Evolutionary conservation across 2,113 vertebrate genomes (phyloP).

Genomic region (Dasyurus viverrinus): DNA sequence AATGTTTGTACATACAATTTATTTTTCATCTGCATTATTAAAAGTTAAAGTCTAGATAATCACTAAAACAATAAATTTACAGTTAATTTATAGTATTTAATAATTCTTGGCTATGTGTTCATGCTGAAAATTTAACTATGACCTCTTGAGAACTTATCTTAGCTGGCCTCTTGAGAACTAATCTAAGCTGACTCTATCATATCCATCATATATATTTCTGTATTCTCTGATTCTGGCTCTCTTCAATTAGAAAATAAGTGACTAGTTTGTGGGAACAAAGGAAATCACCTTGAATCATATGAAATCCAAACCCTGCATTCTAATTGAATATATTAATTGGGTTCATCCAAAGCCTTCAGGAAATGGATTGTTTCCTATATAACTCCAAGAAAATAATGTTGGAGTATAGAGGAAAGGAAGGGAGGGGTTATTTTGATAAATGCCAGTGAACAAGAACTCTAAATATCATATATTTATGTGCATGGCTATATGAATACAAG

Average conservation of each 20-base stretch:
- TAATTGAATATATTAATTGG: neutral
- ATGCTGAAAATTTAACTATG: neutral
- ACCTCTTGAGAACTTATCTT: neutral
- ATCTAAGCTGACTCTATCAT: neutral
- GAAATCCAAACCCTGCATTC: neutral
- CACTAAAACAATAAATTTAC: neutral
- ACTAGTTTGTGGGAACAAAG: neutral
- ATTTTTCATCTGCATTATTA: neutral
- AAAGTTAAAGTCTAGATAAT: neutral
- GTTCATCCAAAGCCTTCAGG: neutral
- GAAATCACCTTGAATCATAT: neutral
- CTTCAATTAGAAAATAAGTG: neutral
- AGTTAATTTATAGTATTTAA: neutral
- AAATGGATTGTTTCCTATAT: neutral
- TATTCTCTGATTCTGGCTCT: neutral
- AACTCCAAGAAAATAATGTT: neutral
- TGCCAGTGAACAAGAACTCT: neutral
- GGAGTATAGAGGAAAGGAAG: neutral
- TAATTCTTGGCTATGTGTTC: neutral
- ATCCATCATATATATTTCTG: neutral
- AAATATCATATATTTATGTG: neutral
- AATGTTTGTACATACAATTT: neutral
- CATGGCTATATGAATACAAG: neutral
- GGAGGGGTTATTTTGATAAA: neutral
- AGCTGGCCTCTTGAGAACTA: neutral